Conservation (phyloP, 2,888 invertebrate genomes). For the Poecilus cupreus region DNA sequence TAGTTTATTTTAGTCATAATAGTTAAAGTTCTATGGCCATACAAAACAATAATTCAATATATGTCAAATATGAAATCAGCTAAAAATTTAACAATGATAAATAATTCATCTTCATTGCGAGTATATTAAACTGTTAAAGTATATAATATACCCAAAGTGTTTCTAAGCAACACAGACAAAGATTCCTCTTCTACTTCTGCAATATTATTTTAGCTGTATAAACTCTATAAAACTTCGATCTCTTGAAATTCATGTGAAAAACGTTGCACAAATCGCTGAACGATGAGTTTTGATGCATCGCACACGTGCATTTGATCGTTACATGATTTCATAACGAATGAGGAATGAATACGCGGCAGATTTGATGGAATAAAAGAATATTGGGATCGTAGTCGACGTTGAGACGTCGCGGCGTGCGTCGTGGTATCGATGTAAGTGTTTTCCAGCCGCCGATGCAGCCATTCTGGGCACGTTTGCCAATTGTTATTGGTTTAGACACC, state of each 20-base stretch:
- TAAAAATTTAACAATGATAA: no score
- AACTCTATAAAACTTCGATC: neutral
- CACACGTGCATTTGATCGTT: slow-evolving; percentile 25
- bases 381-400: neutral
- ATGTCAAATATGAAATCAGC: no score
- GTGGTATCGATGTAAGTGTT: slow-evolving; percentile 59
- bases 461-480: slow-evolving; percentile 67
- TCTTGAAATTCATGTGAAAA: neutral
- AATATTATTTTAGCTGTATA: neutral
- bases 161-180: no score
- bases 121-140: no score
- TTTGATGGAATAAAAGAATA: slow-evolving; percentile 10
- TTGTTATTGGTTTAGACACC: slow-evolving; percentile 67
- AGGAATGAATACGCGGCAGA: slow-evolving; percentile 27
- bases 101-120: no score
- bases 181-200: no score
- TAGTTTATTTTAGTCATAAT: no score
- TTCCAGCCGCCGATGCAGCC: slow-evolving; percentile 53
- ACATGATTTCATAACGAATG: slow-evolving; percentile 33
- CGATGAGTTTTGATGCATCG: slow-evolving; percentile 18
- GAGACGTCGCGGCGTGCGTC: no score
- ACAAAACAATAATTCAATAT: no score
- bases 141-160: no score
- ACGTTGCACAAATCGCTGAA: neutral
- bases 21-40: no score